Conservation (phyloP, 2,797 vertebrate genomes). For the Craterocephalus amniculus region DNA sequence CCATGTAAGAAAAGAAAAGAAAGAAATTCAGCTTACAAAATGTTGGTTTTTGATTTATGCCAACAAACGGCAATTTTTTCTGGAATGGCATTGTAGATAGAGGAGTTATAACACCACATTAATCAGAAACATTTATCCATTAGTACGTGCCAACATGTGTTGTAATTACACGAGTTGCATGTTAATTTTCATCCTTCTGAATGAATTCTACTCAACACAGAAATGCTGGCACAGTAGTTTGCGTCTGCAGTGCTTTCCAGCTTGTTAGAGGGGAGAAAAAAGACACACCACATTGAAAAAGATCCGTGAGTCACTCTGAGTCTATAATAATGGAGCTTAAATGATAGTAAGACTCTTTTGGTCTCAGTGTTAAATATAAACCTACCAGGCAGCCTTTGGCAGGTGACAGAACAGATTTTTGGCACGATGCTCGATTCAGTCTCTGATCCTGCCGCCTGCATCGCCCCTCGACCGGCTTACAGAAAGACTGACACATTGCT, state of each 20-base stretch:
- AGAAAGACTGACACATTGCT: conserved; percentile 53
- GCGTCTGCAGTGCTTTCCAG: neutral
- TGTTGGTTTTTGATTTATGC: neutral
- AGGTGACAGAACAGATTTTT: conserved; percentile 48
- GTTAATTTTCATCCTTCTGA: neutral
- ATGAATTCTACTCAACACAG: conserved; percentile 7
- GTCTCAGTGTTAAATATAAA: conserved; percentile 60
- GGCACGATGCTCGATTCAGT: conserved; percentile 39
- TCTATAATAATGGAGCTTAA: conserved; percentile 12
- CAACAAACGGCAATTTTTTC: conserved; percentile 9
- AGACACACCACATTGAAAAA: conserved; percentile 19
- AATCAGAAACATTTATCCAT: conserved; percentile 27
- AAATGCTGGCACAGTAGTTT: neutral
- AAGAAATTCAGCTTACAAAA: neutral
- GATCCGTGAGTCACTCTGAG: conserved; percentile 35
- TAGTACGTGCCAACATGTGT: neutral
- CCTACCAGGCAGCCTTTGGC: conserved; percentile 53
- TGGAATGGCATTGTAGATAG: conserved; percentile 2
- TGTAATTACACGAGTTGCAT: conserved; percentile 19
- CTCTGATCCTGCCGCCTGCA: conserved; percentile 28
- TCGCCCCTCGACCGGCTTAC: conserved; percentile 17
- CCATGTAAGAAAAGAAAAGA: neutral
- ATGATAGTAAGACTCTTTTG: conserved; percentile 38
- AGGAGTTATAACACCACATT: conserved; percentile 9
- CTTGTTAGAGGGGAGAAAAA: neutral